Evolutionary conservation across 2,797 vertebrate genomes (phyloP).

Genomic region (Sebastes flavidus): DNA sequence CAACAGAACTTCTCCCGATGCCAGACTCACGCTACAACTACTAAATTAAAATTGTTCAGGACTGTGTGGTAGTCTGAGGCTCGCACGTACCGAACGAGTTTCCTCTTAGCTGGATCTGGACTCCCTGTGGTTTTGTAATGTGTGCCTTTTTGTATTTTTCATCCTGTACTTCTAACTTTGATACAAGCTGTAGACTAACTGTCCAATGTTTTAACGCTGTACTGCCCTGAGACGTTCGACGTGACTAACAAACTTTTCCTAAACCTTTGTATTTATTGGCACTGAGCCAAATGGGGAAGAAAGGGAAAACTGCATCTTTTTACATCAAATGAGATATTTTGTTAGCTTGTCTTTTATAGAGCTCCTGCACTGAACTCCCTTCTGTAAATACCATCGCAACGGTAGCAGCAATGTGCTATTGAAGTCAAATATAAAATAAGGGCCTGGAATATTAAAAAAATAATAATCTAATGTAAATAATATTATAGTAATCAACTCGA

Average conservation of each 20-base stretch:
- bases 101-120: conserved; percentile 53
- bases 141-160: conserved; percentile 81
- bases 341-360: conserved; percentile 85
- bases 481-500: conserved; percentile 88
- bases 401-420: conserved; percentile 78
- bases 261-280: conserved; percentile 85
- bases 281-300: conserved; percentile 76
- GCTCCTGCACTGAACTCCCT: conserved; percentile 81
- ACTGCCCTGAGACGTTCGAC: conserved; percentile 48
- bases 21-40: background rate
- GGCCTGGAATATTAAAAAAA: conserved; percentile 78
- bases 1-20: conserved; percentile 12
- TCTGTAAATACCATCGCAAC: conserved; percentile 86
- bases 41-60: background rate
- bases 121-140: conserved; percentile 55
- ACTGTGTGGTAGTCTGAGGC: conserved; percentile 10
- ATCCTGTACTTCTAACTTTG: conserved; percentile 66
- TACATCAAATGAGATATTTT: conserved; percentile 81
- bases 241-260: conserved; percentile 63
- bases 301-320: conserved; percentile 67
- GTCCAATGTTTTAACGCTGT: conserved; percentile 42
- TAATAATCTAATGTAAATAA: conserved; percentile 93
- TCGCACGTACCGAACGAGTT: conserved; percentile 1
- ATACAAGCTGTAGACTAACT: conserved; percentile 68
- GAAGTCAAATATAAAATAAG: conserved; percentile 76